Base-by-base conservation (phyloP, 2,797 vertebrate species). In the Margarornis squamiger region DNA sequence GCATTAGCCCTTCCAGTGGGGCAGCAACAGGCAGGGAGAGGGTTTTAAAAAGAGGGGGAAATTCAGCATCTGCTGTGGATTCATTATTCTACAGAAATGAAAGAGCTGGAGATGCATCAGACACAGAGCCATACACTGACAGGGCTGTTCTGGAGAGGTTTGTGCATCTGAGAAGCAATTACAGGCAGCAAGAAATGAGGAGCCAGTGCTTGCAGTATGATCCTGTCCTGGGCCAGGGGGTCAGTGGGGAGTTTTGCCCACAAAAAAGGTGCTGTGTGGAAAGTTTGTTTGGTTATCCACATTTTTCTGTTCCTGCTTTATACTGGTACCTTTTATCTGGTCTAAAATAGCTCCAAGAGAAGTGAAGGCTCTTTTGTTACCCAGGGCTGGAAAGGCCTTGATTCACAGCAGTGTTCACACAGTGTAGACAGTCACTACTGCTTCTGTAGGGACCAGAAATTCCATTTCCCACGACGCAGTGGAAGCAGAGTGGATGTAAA, bases 81-180 rank as follows among this genome's bases (percentile, higher is more conserved):
- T 94, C n/a, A 6, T 95, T 91, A 74, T 90, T 52, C 27, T 20
- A 1, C 66, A 66, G 36, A 14, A 72, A 57, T 43, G 59, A 87
- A 58, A 62, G 65, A 45, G 29, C 1, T 85, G 76, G 72, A 52
- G 84, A 29, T 87, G 72, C 5, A 0, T 43, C 27, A 5, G 81
- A 9, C 21, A 13, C 34, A 36, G 81, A 81, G 43, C n/a, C 11
- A 0, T 4, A 26, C 20, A 0, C 8, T 5, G 76, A 8, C 54
- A 66, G 43, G 76, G 62, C 29, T 39, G 38, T 5, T 83, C 85
- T 95, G 94, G 67, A 95, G 80, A 45, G 88, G 86, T 58, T 63
- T 41, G 12, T 8, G 8, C 36, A 27, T 14, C 80, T 49, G 36
- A 76, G 74, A 10, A 67, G 55, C 62, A 34, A 39, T 71, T 80